Conservation (phyloP, 2,888 invertebrate genomes). For the Leptogaster cylindrica region DNA sequence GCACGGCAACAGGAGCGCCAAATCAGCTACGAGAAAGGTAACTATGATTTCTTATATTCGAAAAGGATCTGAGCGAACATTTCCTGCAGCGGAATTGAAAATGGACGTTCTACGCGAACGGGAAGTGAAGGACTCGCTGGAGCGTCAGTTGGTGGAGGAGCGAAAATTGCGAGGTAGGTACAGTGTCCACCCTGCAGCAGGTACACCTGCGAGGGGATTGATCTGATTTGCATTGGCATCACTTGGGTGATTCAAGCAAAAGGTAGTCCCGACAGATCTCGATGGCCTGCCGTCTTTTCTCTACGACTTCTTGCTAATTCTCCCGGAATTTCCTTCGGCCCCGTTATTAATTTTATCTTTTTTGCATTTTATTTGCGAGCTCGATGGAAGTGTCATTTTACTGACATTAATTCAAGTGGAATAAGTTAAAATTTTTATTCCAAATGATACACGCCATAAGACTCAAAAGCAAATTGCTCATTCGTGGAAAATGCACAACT, state of each 20-base stretch:
- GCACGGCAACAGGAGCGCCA: constrained; percentile 95
- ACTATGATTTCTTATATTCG: constrained; percentile 54
- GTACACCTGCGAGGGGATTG: not conserved
- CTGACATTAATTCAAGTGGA: constrained; percentile 43
- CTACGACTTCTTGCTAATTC: not conserved
- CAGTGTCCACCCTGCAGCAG: not conserved
- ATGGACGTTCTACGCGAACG: constrained; percentile 93
- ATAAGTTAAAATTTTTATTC: constrained; percentile 45
- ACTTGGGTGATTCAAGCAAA: not conserved
- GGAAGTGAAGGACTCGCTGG: constrained; percentile 91
- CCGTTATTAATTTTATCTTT: not conserved
- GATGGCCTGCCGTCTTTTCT: no score
- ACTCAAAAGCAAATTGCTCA: constrained; percentile 6
- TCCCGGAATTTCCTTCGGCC: not conserved
- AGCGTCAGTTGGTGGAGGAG: constrained; percentile 91
- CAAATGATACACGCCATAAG: constrained; percentile 43
- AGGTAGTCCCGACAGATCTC: no score
- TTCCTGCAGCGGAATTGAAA: constrained; percentile 87
- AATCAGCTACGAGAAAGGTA: constrained; percentile 96
- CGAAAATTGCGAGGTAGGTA: constrained; percentile 92
- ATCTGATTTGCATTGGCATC: not conserved
- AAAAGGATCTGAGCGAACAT: no score
- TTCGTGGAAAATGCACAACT: constrained; percentile 27
- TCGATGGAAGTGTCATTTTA: constrained; percentile 24
- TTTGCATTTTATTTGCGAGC: constrained; percentile 14